These are phyloP conservation scores for Hydrophis major DNA, from an alignment of 2,797 vertebrate genomes.

Conservation along the genomic window DNA sequence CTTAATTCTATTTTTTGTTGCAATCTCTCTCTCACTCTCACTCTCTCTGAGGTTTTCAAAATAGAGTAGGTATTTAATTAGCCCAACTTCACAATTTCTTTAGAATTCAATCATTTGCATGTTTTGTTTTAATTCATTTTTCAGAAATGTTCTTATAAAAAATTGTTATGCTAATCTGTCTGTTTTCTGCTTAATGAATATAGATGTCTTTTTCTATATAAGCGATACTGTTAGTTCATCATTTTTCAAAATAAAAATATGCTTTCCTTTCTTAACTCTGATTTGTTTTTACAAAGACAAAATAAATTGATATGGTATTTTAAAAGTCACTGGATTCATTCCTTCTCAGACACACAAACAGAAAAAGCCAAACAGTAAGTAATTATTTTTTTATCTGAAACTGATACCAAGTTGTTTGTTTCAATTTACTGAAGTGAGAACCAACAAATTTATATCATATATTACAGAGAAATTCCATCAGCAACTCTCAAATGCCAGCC, in stretches of 20 bases:
- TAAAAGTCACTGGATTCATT: neutral
- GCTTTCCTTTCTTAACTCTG: neutral
- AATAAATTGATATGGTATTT: neutral
- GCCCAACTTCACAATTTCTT: neutral
- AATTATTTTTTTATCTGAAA: neutral
- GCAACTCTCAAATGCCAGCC: neutral
- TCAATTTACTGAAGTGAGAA: neutral
- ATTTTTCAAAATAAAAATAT: neutral
- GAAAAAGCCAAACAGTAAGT: neutral
- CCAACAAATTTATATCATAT: neutral
- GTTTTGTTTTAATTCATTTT: constrained; percentile 8
- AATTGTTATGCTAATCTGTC: neutral
- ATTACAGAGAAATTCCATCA: neutral
- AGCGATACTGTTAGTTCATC: neutral
- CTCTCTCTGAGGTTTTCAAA: neutral
- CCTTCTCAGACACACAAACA: neutral
- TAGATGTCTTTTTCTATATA: neutral
- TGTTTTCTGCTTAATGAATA: constrained; percentile 1
- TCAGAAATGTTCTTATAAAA: constrained; percentile 20
- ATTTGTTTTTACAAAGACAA: neutral
- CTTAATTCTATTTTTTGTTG: neutral
- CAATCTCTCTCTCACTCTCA: neutral
- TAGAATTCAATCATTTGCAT: neutral
- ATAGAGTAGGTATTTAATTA: neutral
- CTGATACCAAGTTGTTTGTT: neutral